Conservation (phyloP, 2,888 invertebrate genomes). For the Meandrusa payeni region DNA sequence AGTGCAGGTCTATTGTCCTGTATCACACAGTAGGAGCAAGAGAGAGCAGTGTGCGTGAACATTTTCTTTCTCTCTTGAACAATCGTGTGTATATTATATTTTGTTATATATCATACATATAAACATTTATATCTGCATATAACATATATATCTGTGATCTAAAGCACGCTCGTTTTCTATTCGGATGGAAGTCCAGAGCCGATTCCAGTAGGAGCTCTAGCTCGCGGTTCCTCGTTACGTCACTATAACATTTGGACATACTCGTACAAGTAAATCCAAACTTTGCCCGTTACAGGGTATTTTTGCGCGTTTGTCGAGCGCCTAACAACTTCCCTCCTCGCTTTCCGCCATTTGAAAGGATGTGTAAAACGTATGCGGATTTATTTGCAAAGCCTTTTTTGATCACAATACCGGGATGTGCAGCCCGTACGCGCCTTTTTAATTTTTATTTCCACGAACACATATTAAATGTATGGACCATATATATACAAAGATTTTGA, state of each 20-base stretch:
- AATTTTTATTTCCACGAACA: neutral
- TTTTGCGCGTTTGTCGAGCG: constrained; percentile 42
- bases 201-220: constrained; percentile 25
- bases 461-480: no score
- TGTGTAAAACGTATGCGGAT: constrained; percentile 30
- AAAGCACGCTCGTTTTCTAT: no score
- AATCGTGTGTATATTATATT: no score
- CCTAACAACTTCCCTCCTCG: constrained; percentile 44
- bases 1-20: no score
- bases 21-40: no score
- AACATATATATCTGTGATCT: no score
- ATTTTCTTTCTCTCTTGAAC: no score
- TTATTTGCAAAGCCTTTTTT: constrained; percentile 29
- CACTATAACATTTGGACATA: constrained; percentile 38
- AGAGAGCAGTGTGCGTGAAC: no score
- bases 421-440: constrained; percentile 24
- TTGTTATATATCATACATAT: no score
- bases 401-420: constrained; percentile 27
- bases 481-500: no score
- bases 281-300: constrained; percentile 44
- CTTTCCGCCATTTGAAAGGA: constrained; percentile 29
- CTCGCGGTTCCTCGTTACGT: constrained; percentile 26
- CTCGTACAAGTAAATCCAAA: constrained; percentile 37
- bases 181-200: no score
- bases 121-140: no score